Conservation (phyloP, 2,113 vertebrate species). For the Crotalus viridis region DNA sequence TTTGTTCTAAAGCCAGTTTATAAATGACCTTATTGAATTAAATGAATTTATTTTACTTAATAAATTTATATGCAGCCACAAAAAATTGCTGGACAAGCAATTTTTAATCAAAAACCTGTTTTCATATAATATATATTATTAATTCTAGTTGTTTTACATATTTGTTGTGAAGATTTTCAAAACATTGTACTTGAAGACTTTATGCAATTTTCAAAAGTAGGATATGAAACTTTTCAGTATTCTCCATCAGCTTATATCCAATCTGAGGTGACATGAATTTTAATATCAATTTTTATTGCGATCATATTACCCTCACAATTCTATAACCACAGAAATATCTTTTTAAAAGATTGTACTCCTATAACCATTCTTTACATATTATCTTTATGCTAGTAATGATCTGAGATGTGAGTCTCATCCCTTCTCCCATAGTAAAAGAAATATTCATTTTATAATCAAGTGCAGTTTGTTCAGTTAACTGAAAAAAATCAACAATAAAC, state of each 20-base stretch:
- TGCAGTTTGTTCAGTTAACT: slow-evolving; percentile 20
- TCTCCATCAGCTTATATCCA: not conserved
- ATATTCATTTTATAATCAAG: not conserved
- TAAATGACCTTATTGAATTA: not conserved
- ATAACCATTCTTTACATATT: not conserved
- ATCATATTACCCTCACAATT: not conserved
- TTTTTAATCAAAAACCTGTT: not conserved
- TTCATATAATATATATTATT: not conserved
- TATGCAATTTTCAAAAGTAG: not conserved
- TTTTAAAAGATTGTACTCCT: not conserved
- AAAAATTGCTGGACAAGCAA: not conserved
- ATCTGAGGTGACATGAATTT: not conserved
- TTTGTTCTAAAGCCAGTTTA: not conserved
- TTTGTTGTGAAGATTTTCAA: not conserved
- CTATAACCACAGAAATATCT: not conserved
- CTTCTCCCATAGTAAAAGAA: not conserved
- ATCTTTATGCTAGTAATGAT: not conserved
- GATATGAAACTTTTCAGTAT: not conserved
- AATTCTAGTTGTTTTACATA: not conserved
- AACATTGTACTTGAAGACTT: not conserved
- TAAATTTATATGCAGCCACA: not conserved
- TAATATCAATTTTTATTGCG: not conserved
- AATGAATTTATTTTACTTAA: not conserved
- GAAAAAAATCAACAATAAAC: not conserved
- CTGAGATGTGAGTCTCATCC: not conserved